Evolutionary conservation across 2,888 invertebrate genomes (phyloP), one percentile per base, ranked within the genome.

Genomic region (Machimus atricapillus): DNA sequence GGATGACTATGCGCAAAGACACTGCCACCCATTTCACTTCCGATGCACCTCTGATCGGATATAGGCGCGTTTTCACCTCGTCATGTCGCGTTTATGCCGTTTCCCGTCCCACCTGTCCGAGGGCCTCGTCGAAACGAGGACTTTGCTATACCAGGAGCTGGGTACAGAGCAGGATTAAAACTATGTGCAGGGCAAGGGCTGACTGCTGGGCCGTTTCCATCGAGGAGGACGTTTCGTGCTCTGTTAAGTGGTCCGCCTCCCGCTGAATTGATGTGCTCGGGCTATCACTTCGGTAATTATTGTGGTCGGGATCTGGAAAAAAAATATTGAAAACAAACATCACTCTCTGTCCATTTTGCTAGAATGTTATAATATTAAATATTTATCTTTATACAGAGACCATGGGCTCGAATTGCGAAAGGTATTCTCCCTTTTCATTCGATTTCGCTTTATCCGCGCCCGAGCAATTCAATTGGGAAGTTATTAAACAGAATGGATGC

Each of bases 291-390:
- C 91, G 90, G 81, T 91, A 92, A 87, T 90, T 91, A 87, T 91
- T 90, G 88, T 91, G 92, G 90, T 92, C 92, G 23, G 91, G 90
- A 86, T 89, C 92, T 92, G 88, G 0, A 89, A 90, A 66, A 8
- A 74, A 74, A 34, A 43, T 78, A 79, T 79, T 79, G 27, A 78
- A 34, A 78, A 43, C 37, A 78, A 78, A 78, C 12, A 52, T 79
- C 52, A 31, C 0, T 52, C 43, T 79, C 46, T 14, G 7, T 79
- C 52, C 66, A 19, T 5, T 16, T 66, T 23, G 3, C 8, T 27
- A 23, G 12, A 23, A 12, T 66, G 1, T 66, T 58, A 58, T 58
- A 19, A 19, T 56, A 19, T 56, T 19, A 23, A 58, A 7, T 27
- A 66, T 66, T 66, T 66, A 66, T 66, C 19, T 19, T 66, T 66